Evolutionary conservation across 1,140 invertebrate species (phyloP).

Genomic region (Drosophila mayri): DNA sequence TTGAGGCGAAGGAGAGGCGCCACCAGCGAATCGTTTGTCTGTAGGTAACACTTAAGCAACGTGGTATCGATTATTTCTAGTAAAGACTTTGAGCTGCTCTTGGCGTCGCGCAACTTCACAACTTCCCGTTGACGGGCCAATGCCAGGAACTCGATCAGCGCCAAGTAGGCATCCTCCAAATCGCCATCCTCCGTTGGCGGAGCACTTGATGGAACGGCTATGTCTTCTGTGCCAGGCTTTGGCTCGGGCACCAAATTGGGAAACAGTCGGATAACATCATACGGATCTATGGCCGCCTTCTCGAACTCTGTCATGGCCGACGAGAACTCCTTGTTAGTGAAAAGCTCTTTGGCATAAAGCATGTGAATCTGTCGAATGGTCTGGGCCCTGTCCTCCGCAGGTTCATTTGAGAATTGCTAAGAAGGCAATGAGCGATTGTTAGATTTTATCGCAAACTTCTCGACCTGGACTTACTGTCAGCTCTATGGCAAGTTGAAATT

Average conservation of each 20-base stretch:
- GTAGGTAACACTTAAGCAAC: slow-evolving; percentile 97
- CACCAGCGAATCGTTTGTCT: slow-evolving; percentile 97
- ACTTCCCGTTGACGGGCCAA: slow-evolving; percentile 88
- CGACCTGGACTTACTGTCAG: slow-evolving; percentile 90
- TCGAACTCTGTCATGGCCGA: slow-evolving; percentile 96
- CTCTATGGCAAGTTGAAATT: slow-evolving; percentile 97
- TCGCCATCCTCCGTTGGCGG: slow-evolving; percentile 92
- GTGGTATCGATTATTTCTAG: slow-evolving; percentile 98
- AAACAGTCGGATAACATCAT: slow-evolving; percentile 97
- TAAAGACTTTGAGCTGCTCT: slow-evolving; percentile 86
- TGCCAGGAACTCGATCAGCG: slow-evolving; percentile 95
- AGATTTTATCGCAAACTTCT: background rate
- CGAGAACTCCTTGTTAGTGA: slow-evolving; percentile 94
- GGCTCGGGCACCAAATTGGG: slow-evolving; percentile 91
- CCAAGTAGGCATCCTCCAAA: slow-evolving; percentile 94
- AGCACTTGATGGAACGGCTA: slow-evolving; percentile 85
- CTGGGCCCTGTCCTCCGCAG: slow-evolving; percentile 91
- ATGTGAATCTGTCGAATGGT: slow-evolving; percentile 95
- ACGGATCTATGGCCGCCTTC: slow-evolving; percentile 95
- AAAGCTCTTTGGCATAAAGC: slow-evolving; percentile 95
- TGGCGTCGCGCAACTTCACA: slow-evolving; percentile 69
- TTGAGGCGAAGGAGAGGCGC: slow-evolving; percentile 96
- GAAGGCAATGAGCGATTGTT: background rate
- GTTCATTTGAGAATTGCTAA: slow-evolving; percentile 93
- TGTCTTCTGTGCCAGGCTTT: slow-evolving; percentile 85